phyloP scores from a whole-genome alignment of 2,797 vertebrate species.

The Chelidonichthys spinosus region DNA sequence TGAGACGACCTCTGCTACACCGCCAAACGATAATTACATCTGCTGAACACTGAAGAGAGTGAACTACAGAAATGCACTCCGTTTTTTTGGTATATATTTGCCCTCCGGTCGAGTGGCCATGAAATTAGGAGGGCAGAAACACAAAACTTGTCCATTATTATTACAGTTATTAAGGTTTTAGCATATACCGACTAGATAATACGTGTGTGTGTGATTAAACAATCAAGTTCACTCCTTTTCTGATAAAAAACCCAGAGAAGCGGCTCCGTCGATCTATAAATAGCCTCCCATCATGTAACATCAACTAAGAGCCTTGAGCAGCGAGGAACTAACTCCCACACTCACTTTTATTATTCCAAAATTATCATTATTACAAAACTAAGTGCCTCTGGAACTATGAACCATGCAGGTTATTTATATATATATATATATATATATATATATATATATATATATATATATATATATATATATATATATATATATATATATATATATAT shows the following conservation, averaged over 20 bases:
- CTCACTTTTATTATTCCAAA: neutral
- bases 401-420: neutral
- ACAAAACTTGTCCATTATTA: too few species aligned
- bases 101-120: neutral
- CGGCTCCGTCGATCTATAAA: too few species aligned
- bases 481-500: too few species aligned
- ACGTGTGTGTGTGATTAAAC: too few species aligned
- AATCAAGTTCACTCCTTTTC: too few species aligned
- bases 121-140: neutral
- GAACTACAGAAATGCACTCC: constrained; percentile 5
- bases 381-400: neutral
- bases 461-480: too few species aligned
- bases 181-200: too few species aligned
- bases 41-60: constrained; percentile 4
- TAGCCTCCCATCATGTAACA: too few species aligned
- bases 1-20: neutral
- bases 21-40: constrained; percentile 23
- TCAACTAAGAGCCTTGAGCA: neutral
- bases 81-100: neutral
- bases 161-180: too few species aligned
- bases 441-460: too few species aligned
- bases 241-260: too few species aligned
- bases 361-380: neutral
- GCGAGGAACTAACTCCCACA: neutral
- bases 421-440: too few species aligned